phyloP scores from a whole-genome alignment of 2,797 vertebrate species.

The Lutjanus argentimaculatus region DNA sequence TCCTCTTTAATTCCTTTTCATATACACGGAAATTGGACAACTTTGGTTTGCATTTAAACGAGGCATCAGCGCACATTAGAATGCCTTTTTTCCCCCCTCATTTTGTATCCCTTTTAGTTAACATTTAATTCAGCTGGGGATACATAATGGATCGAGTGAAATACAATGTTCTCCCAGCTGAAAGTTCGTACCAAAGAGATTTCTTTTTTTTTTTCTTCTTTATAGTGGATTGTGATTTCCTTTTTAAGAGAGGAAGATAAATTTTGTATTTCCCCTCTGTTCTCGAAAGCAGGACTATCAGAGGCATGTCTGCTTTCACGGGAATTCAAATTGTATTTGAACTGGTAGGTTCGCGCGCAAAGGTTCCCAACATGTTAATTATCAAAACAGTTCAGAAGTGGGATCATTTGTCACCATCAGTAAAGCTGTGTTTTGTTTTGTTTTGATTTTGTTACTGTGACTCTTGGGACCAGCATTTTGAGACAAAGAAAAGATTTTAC shows the following conservation, averaged over 20 bases:
- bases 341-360: neutral
- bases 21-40: slow-evolving; percentile 11
- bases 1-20: slow-evolving; percentile 35
- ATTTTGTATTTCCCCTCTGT: slow-evolving; percentile 32
- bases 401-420: slow-evolving; percentile 8
- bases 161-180: slow-evolving; percentile 11
- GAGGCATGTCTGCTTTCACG: neutral
- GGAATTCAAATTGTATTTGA: slow-evolving; percentile 4
- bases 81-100: neutral
- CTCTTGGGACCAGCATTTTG: neutral
- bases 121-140: slow-evolving; percentile 38
- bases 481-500: neutral
- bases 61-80: slow-evolving; percentile 27
- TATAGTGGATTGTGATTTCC: slow-evolving; percentile 1
- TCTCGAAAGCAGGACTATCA: slow-evolving; percentile 2
- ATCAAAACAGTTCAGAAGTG: neutral
- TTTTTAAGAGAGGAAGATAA: slow-evolving; percentile 8
- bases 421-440: neutral
- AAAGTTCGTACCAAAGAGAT: slow-evolving; percentile 10
- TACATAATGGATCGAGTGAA: slow-evolving; percentile 14
- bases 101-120: slow-evolving; percentile 34
- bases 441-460: neutral
- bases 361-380: neutral
- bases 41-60: slow-evolving; percentile 17
- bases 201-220: neutral